phyloP scores from a whole-genome alignment of 2,888 invertebrate genomes.

The Chrysolina americana region DNA sequence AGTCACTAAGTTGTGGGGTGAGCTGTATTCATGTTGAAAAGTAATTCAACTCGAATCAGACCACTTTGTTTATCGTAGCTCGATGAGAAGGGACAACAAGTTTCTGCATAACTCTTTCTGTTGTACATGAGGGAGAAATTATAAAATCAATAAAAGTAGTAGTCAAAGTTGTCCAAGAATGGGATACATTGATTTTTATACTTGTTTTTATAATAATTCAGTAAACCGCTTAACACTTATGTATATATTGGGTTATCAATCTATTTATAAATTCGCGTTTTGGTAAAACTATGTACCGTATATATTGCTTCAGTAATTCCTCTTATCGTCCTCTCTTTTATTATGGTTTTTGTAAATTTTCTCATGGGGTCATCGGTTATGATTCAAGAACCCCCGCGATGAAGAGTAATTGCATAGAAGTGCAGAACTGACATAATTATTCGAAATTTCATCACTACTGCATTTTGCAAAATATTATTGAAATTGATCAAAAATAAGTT shows the following conservation, averaged over 20 bases:
- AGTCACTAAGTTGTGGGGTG: slow-evolving; percentile 7
- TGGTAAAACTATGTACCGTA: not conserved
- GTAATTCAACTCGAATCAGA: slow-evolving; percentile 18
- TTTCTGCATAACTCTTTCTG: not conserved
- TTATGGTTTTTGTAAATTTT: no score
- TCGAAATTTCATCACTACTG: no score
- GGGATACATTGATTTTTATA: no score
- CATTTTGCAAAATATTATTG: no score
- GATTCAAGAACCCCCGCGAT: no score
- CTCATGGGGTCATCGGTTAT: no score
- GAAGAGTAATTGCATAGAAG: no score
- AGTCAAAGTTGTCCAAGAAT: not conserved
- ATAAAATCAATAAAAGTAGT: not conserved
- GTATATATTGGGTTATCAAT: not conserved
- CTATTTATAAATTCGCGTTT: not conserved
- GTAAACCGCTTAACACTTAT: not conserved
- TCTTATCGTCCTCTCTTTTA: not conserved
- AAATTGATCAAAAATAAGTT: no score
- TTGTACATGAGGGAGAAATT: not conserved
- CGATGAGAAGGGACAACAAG: not conserved
- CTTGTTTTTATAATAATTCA: not conserved
- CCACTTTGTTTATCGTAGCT: no score
- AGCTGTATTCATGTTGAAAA: slow-evolving; percentile 3
- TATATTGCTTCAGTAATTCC: not conserved
- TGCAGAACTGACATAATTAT: no score